Percentiles rank a stretch among this genome's conserved stretches.
Conservation (phyloP, 37 sponge, comb jelly and placozoan species). For the Halichondria panicea region DNA sequence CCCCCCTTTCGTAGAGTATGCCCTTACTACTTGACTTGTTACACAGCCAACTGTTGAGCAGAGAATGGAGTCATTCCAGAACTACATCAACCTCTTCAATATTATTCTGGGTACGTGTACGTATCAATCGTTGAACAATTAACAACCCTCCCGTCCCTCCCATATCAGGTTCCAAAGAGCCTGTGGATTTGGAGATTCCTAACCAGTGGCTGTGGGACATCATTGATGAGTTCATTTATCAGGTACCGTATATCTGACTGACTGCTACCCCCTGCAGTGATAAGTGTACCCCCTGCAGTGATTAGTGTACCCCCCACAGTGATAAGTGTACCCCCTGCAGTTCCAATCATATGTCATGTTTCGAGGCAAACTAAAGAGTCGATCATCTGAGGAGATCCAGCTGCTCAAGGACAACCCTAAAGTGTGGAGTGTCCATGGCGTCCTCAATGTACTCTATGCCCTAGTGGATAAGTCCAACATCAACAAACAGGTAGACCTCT, state of each 20-base stretch:
- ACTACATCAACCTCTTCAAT: slow-evolving; percentile 90
- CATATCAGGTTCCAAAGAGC: slow-evolving; percentile 75
- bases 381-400: slow-evolving; percentile 75
- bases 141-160: too few relatives aligned
- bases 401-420: slow-evolving; percentile 45
- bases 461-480: slow-evolving; percentile 90
- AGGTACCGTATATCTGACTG: slow-evolving; percentile 37
- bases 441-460: slow-evolving; percentile 94
- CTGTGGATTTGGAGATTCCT: slow-evolving; percentile 88
- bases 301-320: neutral
- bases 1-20: neutral
- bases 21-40: neutral
- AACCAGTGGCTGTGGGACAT: slow-evolving; percentile 99
- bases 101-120: slow-evolving; percentile 76
- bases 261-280: neutral
- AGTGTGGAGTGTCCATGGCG: slow-evolving; percentile 93
- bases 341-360: slow-evolving; percentile 84
- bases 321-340: slow-evolving; percentile 24
- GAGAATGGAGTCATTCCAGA: slow-evolving; percentile 90
- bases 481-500: slow-evolving; percentile 76
- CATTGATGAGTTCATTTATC: slow-evolving; percentile 96
- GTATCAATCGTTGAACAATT: neutral
- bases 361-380: slow-evolving; percentile 74
- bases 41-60: slow-evolving; percentile 81
- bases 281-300: neutral